phyloP scores from a whole-genome alignment of 2,888 invertebrate species.

The Brenthis daphne region DNA sequence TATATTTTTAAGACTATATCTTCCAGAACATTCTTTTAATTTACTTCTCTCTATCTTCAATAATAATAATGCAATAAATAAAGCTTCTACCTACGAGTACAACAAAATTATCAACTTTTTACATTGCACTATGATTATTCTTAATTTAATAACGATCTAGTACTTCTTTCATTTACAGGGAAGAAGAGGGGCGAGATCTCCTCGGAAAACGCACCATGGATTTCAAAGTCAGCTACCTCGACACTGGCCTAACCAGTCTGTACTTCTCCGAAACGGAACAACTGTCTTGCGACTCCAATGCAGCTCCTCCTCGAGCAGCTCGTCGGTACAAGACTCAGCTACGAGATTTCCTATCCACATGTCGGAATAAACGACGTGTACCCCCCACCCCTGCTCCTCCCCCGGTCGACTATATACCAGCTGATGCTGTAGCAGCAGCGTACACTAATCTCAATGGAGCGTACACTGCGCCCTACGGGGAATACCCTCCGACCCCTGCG shows the following conservation, averaged over 20 bases:
- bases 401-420: slow-evolving; percentile 86
- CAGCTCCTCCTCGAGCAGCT: slow-evolving; percentile 89
- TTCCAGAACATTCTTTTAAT: too few relatives aligned
- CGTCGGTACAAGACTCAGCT: slow-evolving; percentile 96
- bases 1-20: not conserved
- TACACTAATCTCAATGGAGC: slow-evolving; percentile 91
- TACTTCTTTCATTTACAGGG: slow-evolving; percentile 82
- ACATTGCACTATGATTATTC: not conserved
- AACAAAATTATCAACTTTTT: not conserved
- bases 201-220: slow-evolving; percentile 99
- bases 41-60: not conserved
- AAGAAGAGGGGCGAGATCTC: slow-evolving; percentile 98
- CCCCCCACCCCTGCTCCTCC: slow-evolving; percentile 82
- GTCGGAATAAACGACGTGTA: slow-evolving; percentile 89
- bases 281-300: slow-evolving; percentile 84
- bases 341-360: slow-evolving; percentile 95
- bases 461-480: slow-evolving; percentile 90
- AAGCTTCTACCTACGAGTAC: not conserved
- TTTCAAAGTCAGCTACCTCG: slow-evolving; percentile 98
- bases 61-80: too few relatives aligned
- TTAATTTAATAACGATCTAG: not conserved
- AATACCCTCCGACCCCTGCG: slow-evolving; percentile 85
- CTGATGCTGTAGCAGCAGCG: slow-evolving; percentile 88
- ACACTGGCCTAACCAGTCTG: slow-evolving; percentile 94
- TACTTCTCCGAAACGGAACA: slow-evolving; percentile 95